A percentile compares a stretch with the other conserved stretches of the same genome.
These are phyloP conservation scores for Sebastes fasciatus DNA, from an alignment of 2,113 vertebrate genomes.

Conservation along the genomic window DNA sequence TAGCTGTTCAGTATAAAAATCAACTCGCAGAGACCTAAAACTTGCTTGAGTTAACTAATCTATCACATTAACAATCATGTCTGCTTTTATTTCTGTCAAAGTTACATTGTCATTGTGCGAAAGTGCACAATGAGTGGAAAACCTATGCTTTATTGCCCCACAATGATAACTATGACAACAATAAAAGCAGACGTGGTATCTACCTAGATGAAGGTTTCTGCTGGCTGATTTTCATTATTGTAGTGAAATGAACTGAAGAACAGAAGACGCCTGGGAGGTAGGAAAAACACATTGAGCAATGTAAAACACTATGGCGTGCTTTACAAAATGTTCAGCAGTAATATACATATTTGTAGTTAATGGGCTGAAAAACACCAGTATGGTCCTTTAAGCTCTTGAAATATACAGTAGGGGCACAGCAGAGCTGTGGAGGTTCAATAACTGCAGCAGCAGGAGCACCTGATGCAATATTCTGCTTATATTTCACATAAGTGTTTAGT, in stretches of 20 bases:
- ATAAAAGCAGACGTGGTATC: not conserved
- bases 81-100: no score
- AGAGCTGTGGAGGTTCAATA: slow-evolving; percentile 23
- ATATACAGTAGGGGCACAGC: not conserved
- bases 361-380: slow-evolving; percentile 23
- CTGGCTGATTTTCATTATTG: slow-evolving; percentile 13
- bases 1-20: not conserved
- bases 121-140: slow-evolving; percentile 1
- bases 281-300: not conserved
- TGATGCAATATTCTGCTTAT: slow-evolving; percentile 32
- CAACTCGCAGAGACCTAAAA: not conserved
- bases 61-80: no score
- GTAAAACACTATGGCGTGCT: not conserved
- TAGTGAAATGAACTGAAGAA: slow-evolving; percentile 15
- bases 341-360: slow-evolving; percentile 28
- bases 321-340: slow-evolving; percentile 11
- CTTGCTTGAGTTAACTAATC: not conserved
- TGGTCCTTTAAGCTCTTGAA: slow-evolving; percentile 15
- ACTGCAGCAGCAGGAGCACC: slow-evolving; percentile 6
- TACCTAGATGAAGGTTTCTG: slow-evolving; percentile 3
- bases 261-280: not conserved
- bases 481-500: slow-evolving; percentile 17
- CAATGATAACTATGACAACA: not conserved
- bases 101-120: not conserved
- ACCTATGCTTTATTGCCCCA: not conserved